Base-by-base conservation (phyloP, 2,113 vertebrate species). In the Brachirus orientalis region DNA sequence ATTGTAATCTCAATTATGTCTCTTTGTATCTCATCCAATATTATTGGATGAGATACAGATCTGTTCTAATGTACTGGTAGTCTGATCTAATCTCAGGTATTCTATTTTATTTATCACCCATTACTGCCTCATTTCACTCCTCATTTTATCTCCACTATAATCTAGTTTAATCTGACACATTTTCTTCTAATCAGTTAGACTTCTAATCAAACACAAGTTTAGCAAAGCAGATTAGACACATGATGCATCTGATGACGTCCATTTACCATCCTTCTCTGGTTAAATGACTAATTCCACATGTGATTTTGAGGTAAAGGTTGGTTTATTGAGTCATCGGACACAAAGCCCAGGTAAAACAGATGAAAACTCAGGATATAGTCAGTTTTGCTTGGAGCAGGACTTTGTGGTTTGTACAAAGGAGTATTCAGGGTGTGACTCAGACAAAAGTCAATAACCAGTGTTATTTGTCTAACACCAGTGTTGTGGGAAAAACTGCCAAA, bases 311-410 rank as follows among this genome's bases (percentile, higher is more conserved):
- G 72, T 67, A 79, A 46, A 73, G 40, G 33, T 46, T 19, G n/a
- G 66, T 74, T 44, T 64, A 61, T 44, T 85, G 79, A 94, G 91
- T 82, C 92, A 0, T 59, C 62, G 65, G 91, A 82, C 79, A 88
- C 84, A 64, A 68, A 80, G 58, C 87, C 79, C 44, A 87, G 74
- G 82, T 85, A 81, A 69, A 91, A 89, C 84, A 79, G 85, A 75
- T 78, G 77, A 35, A 88, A 84, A 0, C 86, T 79, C 75, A 92
- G 17, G 90, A 83, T 68, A 92, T 92, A 83, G 69, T 90, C 0
- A 79, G 81, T 77, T 91, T 86, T 80, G 85, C 60, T 60, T 56
- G 61, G 58, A 82, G 67, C 63, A 1, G 7, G 13, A 11, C 9
- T 36, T 55, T 58, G n/a, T 41, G 4, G 22, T 13, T 17, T 16